Conservation (phyloP, 2,888 invertebrate genomes). For the Eupithecia abbreviata region DNA sequence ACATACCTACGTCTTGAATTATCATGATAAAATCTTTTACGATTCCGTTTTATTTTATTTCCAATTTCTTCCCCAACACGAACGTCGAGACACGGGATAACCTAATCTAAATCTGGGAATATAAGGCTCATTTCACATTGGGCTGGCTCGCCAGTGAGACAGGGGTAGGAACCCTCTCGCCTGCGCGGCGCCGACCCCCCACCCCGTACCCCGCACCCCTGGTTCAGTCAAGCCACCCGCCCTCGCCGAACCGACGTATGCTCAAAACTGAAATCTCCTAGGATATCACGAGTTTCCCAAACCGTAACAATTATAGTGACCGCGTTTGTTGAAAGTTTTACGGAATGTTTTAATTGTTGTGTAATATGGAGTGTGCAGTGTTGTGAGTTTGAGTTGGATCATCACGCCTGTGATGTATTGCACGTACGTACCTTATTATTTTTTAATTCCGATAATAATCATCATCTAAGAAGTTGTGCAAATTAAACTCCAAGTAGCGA, state of each 20-base stretch:
- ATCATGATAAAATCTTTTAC: conserved; percentile 14
- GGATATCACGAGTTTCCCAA: conserved; percentile 20
- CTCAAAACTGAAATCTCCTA: conserved; percentile 21
- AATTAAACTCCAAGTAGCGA: not conserved
- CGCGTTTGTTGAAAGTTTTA: not conserved
- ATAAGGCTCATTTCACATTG: conserved; percentile 17
- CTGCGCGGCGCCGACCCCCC: conserved; percentile 60
- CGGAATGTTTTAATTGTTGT: conserved; percentile 12
- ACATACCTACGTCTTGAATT: conserved; percentile 4
- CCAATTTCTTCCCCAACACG: conserved; percentile 13
- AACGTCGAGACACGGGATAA: conserved; percentile 1
- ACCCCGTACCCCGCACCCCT: conserved; percentile 49
- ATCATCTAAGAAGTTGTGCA: not conserved
- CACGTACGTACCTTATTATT: conserved; percentile 27
- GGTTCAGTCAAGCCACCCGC: conserved; percentile 59
- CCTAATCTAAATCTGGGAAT: not conserved
- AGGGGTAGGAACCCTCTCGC: conserved; percentile 47
- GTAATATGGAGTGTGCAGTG: conserved; percentile 14
- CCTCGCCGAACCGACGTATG: conserved; percentile 52
- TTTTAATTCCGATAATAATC: not conserved
- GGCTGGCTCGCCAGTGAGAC: conserved; percentile 12
- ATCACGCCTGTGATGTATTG: conserved; percentile 6
- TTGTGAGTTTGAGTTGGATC: conserved; percentile 14
- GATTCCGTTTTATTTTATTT: conserved; percentile 14
- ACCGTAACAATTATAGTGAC: conserved; percentile 22